These are phyloP conservation scores for Edolisoma coerulescens DNA, from an alignment of 2,113 vertebrate species.

Conservation along the genomic window DNA sequence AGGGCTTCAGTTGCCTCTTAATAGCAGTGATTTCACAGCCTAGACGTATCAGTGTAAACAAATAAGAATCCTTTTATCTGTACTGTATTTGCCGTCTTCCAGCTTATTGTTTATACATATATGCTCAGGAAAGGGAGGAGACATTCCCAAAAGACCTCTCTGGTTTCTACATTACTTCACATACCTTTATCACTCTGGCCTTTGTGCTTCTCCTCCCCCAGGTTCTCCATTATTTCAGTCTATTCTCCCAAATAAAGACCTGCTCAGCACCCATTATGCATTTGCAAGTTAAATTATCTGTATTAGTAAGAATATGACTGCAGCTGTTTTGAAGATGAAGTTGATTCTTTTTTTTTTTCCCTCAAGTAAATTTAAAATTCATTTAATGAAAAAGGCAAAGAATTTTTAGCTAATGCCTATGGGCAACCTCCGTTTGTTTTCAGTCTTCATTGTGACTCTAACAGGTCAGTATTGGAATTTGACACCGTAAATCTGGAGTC, in stretches of 20 bases:
- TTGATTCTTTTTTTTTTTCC: rapidly evolving
- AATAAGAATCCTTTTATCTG: neutral
- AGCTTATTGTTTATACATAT: neutral
- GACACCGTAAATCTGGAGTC: neutral
- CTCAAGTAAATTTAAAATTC: neutral
- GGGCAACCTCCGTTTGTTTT: neutral
- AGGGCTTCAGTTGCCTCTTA: neutral
- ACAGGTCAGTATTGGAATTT: neutral
- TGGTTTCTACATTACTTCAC: neutral
- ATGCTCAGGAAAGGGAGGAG: neutral
- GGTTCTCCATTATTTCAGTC: neutral
- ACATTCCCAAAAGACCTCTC: neutral
- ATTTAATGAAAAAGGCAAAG: neutral
- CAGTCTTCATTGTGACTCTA: neutral
- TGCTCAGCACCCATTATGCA: neutral
- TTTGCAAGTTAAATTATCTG: neutral
- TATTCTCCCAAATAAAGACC: neutral
- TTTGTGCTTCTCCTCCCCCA: neutral
- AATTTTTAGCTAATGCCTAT: neutral
- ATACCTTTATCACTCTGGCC: neutral
- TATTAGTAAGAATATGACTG: neutral
- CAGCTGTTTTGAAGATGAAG: neutral
- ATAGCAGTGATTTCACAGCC: neutral
- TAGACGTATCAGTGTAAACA: neutral
- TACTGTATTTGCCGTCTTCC: neutral